A percentile compares a stretch with the other conserved stretches of the same genome.
Conservation (phyloP, 2,888 invertebrate species). For the Pardosa pseudoannulata region DNA sequence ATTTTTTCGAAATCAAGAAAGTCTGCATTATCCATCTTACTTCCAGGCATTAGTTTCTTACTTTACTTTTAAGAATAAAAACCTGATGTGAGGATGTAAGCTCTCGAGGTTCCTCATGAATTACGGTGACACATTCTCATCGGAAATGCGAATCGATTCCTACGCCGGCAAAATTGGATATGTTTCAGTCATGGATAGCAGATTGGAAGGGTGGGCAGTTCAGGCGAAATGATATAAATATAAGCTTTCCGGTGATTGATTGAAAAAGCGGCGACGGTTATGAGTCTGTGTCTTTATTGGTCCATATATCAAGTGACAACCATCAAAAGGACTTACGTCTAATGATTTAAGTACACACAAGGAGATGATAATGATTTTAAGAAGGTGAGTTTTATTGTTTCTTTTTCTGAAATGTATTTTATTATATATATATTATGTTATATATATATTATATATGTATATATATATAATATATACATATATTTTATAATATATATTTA, state of each 20-base stretch:
- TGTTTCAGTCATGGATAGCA: conserved; percentile 16
- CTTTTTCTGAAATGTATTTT: no score
- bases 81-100: not conserved
- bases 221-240: conserved; percentile 51
- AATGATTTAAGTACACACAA: no score
- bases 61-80: not conserved
- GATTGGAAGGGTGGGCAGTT: not conserved
- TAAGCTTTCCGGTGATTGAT: conserved; percentile 57
- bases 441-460: no score
- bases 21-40: not conserved
- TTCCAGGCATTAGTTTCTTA: not conserved
- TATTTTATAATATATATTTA: no score
- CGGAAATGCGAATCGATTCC: conserved; percentile 25
- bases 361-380: no score
- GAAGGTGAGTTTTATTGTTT: no score
- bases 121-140: conserved; percentile 52
- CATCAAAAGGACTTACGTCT: not conserved
- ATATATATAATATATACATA: no score
- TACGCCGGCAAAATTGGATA: conserved; percentile 44
- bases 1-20: not conserved
- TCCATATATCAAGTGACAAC: conserved; percentile 38
- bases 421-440: no score
- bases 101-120: conserved; percentile 24
- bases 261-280: conserved; percentile 42
- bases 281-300: conserved; percentile 58